Evolutionary conservation across 1,140 invertebrate genomes (phyloP).

Genomic region (Agrypnia vestita): DNA sequence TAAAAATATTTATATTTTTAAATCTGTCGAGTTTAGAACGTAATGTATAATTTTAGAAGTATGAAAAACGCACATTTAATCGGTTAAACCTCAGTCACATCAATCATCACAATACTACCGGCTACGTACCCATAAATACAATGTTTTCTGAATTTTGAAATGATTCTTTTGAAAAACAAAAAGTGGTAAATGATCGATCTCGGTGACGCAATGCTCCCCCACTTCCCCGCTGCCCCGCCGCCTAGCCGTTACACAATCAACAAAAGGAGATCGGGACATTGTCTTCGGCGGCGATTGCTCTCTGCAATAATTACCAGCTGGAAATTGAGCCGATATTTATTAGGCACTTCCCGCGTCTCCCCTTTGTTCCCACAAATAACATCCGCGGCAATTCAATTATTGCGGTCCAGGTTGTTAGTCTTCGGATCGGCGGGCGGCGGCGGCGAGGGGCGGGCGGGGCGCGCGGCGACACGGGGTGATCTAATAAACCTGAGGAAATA

Average conservation of each 20-base stretch:
- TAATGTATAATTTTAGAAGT: too few species aligned
- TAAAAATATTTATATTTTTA: too few species aligned
- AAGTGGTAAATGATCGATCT: too few species aligned
- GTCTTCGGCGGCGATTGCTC: conserved; percentile 34
- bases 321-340: conserved; percentile 60
- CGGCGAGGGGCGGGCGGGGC: not conserved
- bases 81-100: too few species aligned
- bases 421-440: not conserved
- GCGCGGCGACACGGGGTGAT: not conserved
- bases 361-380: conserved; percentile 57
- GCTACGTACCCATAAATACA: too few species aligned
- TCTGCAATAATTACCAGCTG: conserved; percentile 42
- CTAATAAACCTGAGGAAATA: not conserved
- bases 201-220: too few species aligned
- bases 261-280: conserved; percentile 17
- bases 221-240: not conserved
- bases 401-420: conserved; percentile 50
- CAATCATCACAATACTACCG: too few species aligned
- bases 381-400: conserved; percentile 60
- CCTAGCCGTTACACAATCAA: not conserved
- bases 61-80: too few species aligned
- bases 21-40: too few species aligned
- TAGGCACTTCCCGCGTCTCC: conserved; percentile 50
- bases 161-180: too few species aligned
- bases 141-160: too few species aligned